These are phyloP conservation scores for Turnix velox DNA, from an alignment of 2,113 vertebrate species.

Conservation along the genomic window DNA sequence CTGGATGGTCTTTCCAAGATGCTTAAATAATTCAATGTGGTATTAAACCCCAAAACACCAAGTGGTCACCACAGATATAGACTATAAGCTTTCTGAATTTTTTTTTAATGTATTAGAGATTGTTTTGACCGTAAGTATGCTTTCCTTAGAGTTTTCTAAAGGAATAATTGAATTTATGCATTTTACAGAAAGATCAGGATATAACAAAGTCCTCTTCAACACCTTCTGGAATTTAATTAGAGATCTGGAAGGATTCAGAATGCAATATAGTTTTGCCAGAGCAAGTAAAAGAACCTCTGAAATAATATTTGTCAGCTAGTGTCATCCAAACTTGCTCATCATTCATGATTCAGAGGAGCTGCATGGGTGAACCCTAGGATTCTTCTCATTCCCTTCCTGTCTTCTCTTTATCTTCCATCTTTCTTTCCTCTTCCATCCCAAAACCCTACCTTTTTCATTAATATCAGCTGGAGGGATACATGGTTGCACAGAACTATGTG, in stretches of 20 bases:
- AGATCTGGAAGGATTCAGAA: slow-evolving; percentile 52
- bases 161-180: not conserved
- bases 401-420: not conserved
- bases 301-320: not conserved
- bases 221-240: slow-evolving; percentile 54
- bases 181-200: slow-evolving; percentile 22
- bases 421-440: not conserved
- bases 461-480: not conserved
- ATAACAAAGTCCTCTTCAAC: slow-evolving; percentile 29
- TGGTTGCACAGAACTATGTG: not conserved
- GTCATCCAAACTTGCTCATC: not conserved
- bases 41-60: not conserved
- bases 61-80: not conserved
- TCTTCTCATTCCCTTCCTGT: not conserved
- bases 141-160: slow-evolving; percentile 31
- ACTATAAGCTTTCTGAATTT: not conserved
- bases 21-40: not conserved
- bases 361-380: not conserved
- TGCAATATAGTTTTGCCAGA: slow-evolving; percentile 15
- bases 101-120: not conserved
- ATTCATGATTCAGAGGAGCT: not conserved
- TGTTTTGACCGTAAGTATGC: not conserved
- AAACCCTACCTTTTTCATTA: not conserved
- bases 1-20: not conserved
- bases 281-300: slow-evolving; percentile 17